These are phyloP conservation scores for Elymnias hypermnestra DNA, from an alignment of 1,140 invertebrate species.

Conservation along the genomic window DNA sequence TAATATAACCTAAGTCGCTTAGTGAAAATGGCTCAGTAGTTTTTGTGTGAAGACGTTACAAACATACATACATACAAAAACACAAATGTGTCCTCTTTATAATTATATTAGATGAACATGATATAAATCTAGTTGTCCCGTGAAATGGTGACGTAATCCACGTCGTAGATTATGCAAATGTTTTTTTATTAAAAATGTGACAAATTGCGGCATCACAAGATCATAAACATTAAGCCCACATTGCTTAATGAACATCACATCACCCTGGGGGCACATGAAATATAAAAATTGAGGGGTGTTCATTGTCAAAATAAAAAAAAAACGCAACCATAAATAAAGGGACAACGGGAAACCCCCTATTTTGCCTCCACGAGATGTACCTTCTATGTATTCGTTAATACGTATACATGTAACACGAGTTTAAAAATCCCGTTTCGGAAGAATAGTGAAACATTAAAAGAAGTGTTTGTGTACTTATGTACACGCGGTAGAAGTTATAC, in stretches of 20 bases:
- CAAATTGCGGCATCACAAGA: conserved; percentile 19
- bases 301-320: conserved; percentile 38
- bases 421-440: too few species aligned
- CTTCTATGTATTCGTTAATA: too few species aligned
- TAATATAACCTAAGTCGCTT: too few species aligned
- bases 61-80: too few species aligned
- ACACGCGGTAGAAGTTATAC: too few species aligned
- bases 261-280: conserved; percentile 54
- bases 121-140: background rate
- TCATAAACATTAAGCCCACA: conserved; percentile 28
- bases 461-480: too few species aligned
- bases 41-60: too few species aligned
- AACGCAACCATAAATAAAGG: conserved; percentile 3
- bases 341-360: background rate
- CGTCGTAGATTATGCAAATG: background rate
- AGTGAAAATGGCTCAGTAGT: too few species aligned
- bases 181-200: conserved; percentile 17
- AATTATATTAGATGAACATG: too few species aligned
- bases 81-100: too few species aligned
- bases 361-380: conserved; percentile 14
- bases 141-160: background rate
- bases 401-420: too few species aligned
- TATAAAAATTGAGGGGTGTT: conserved; percentile 46
- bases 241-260: conserved; percentile 23
- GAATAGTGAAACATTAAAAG: too few species aligned